Evolutionary conservation across 92 coral and sea anemone species (phyloP), one percentile per base, ranked within the genome.

Genomic region (Epizoanthus stellaris): DNA sequence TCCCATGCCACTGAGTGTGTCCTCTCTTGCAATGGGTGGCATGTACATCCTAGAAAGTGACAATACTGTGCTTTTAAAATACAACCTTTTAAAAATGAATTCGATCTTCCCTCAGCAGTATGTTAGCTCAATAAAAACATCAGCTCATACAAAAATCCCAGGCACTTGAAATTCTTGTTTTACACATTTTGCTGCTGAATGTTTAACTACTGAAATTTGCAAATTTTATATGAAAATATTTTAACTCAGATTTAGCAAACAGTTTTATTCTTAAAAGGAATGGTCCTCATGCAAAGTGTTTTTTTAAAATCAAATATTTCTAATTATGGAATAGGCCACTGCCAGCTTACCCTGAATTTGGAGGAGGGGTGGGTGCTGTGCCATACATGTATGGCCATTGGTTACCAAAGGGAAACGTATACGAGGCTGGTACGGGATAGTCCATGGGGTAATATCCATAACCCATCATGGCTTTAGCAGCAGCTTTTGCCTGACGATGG

Each of bases 401-500:
- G 89, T 87, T 54, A 42, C 80, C 10, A 85, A 80, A 73, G 60
- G 88, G 92, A 47, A 89, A 84, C 6, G 56, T 81, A 21, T 85
- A 85, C 0, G 93, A 85, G 84, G 98, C 85, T n/a, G 98, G 84
- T 61, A 95, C 93, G 12, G 93, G 97, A 23, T 92, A 87, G 3
- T 95, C 95, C 58, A 88, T 86, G 8, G 90, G 87, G 85, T 87
- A 95, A 63, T 87, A 88, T 0, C 90, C 76, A 11, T 88, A 91
- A 30, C 93, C 83, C 97, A 94, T 92, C 92, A 97, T 87, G 36
- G 99, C 99, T 82, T 97, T 97, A 71, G 95, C 95, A 7, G 98
- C 96, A 8, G 98, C 97, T 42, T 95, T 95, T 30, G 98, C 98
- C 68, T 97, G 99, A 20, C 99, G 91, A 40, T 97, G 99, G 76